Evolutionary conservation across 2,888 invertebrate genomes (phyloP), one percentile per base, ranked within the genome.

Genomic region (Nomada fucata): DNA sequence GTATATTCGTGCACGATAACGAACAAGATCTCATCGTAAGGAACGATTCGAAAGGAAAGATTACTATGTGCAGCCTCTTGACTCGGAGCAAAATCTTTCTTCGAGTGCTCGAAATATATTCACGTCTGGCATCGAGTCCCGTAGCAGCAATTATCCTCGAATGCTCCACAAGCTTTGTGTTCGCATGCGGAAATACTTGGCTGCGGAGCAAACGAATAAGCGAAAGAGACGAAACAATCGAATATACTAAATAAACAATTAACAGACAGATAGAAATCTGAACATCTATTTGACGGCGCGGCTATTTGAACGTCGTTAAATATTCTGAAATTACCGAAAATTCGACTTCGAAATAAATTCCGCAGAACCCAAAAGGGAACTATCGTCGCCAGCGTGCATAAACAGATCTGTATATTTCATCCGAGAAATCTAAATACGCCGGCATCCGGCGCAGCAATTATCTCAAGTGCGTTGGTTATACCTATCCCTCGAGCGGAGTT

Each of bases 101-200:
- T 76, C 73, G 76, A 78, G 78, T 79, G 79, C 86, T 85, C 85
- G 85, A 86, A 84, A 82, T 85, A 82, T 79, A 82, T 82, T 86
- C 86, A 72, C 79, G 83, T 87, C 87, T 86, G 82, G 79, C 79
- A 88, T 85, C 85, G 88, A 85, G 88, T 84, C 86, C 83, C 81
- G 82, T 69, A 86, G 88, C 86, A 86, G 89, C 89, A 91, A 90
- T 91, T 91, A 91, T 91, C 86, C 84, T 82, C 76, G 79, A 78
- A 86, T 87, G 82, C 85, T 89, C 75, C 81, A 78, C 77, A 87
- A 86, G 89, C 89, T 90, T 89, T 88, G 82, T 85, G 86, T 90
- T 77, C 88, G 88, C 87, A 84, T 88, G 83, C 87, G 84, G 86
- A 83, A 87, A 83, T 86, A 83, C 76, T 76, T 69, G 76, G 64